A percentile compares a stretch with the other conserved stretches of the same genome.
Evolutionary conservation across 2,888 invertebrate genomes (phyloP).

Genomic region (Embidobia sp.): DNA sequence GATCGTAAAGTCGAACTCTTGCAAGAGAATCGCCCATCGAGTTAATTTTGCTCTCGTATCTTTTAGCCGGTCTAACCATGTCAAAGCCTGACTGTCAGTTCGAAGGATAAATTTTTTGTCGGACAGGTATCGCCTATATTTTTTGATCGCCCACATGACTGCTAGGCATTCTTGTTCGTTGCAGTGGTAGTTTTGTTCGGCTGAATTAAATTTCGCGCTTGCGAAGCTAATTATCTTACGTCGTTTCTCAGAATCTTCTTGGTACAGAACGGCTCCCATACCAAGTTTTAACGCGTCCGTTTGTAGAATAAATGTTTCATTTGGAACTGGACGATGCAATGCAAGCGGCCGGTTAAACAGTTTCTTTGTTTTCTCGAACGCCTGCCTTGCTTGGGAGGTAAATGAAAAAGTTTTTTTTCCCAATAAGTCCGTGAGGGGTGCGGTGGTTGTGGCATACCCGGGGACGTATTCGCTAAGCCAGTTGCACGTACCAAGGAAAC

Average conservation of each 20-base stretch:
- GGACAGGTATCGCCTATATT: background rate
- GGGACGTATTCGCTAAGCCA: constrained; percentile 2
- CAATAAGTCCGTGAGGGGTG: background rate
- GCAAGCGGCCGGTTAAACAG: too few relatives aligned
- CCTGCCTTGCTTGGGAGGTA: too few relatives aligned
- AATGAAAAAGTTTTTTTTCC: too few relatives aligned
- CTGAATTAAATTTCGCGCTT: constrained; percentile 49
- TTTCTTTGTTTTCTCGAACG: too few relatives aligned
- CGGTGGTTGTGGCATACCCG: background rate
- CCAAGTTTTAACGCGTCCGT: constrained; percentile 36
- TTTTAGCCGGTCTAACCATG: background rate
- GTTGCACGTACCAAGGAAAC: constrained; percentile 1
- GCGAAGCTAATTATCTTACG: constrained; percentile 51
- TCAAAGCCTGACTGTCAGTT: background rate
- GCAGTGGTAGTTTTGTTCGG: constrained; percentile 41
- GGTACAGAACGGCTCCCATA: constrained; percentile 45
- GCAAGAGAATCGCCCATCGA: constrained; percentile 1
- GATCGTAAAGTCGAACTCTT: constrained; percentile 43
- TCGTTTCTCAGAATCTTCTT: constrained; percentile 1
- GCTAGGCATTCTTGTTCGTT: constrained; percentile 14
- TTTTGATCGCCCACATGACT: constrained; percentile 9
- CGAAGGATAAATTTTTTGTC: background rate
- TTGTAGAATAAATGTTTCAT: constrained; percentile 15
- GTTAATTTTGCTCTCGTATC: too few relatives aligned
- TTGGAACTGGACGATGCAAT: constrained; percentile 7